Percentiles rank a stretch among this genome's conserved stretches.
phyloP scores from a whole-genome alignment of 2,113 vertebrate genomes.

The Pogona vitticeps region DNA sequence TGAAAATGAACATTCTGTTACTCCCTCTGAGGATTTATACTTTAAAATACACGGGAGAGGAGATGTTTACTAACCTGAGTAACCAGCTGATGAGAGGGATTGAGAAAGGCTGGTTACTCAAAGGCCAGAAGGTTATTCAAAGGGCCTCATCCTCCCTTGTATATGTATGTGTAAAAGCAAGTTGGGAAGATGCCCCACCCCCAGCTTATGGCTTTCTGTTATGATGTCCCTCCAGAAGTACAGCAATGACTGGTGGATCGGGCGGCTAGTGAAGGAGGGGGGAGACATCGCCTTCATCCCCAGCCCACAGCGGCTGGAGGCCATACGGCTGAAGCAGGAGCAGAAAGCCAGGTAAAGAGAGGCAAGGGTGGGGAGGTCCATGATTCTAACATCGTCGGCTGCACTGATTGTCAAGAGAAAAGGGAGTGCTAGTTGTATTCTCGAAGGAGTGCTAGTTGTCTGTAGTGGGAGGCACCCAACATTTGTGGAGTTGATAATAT shows the following conservation, averaged over 20 bases:
- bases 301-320: constrained; percentile 93
- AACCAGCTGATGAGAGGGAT: background rate
- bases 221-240: constrained; percentile 80
- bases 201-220: accelerated
- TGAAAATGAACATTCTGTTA: background rate
- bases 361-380: background rate
- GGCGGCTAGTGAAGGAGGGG: constrained; percentile 93
- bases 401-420: background rate
- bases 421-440: background rate
- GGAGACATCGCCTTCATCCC: constrained; percentile 95
- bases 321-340: constrained; percentile 94
- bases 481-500: background rate
- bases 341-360: constrained; percentile 89
- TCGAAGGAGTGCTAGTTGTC: background rate
- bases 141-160: background rate
- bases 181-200: too few species aligned
- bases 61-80: background rate
- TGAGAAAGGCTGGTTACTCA: background rate
- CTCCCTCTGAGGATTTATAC: background rate
- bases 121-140: background rate
- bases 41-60: background rate
- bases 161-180: background rate
- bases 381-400: too few species aligned
- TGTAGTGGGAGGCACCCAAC: background rate
- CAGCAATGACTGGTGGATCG: constrained; percentile 98